Evolutionary conservation across 2,113 vertebrate species (phyloP), one percentile per base, ranked within the genome.

Genomic region (Actenoides lindsayi): DNA sequence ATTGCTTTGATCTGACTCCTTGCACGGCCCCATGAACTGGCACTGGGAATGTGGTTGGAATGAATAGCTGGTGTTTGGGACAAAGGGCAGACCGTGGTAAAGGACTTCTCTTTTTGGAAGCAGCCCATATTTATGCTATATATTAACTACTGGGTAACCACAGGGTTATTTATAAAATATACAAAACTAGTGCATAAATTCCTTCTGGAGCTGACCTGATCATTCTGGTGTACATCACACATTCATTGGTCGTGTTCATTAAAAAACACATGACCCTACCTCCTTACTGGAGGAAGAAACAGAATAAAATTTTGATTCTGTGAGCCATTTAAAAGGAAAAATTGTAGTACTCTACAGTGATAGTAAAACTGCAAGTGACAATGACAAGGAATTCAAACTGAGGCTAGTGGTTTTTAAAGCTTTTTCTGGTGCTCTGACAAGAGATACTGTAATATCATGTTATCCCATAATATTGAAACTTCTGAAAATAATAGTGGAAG

Each of bases 371-470:
- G 35, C 33, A 62, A 89, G 57, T 79, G 68, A 77, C 63, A 89
- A 35, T 39, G 33, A 68, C 54, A 87, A 50, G 23, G 57, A 87
- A 84, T 90, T 91, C 68, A 73, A 89, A 89, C 15, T 9, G 41
- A 57, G 16, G 23, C 6, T 82, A 70, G 81, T 35, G 46, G 37
- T 91, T 87, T 83, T 50, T 37, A 86, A 90, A 77, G 46, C 4
- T 76, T 93, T 94, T 91, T 82, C 53, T 89, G 35, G 35, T 92
- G 33, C 31, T 85, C 39, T 89, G 24, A 82, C 46, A 96, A 84
- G 87, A 93, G 62, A 21, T 64, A 64, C 33, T 69, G 10, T 64
- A 82, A 89, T 71, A 79, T 4, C 31, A 87, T 10, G 31, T 76
- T 90, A 91, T 67, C 13, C 50, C 4, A 20, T 42, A 95, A 50